Evolutionary conservation across 2,113 vertebrate species (phyloP), one percentile per base, ranked within the genome.

Genomic region (Pelecanoides urinatrix): DNA sequence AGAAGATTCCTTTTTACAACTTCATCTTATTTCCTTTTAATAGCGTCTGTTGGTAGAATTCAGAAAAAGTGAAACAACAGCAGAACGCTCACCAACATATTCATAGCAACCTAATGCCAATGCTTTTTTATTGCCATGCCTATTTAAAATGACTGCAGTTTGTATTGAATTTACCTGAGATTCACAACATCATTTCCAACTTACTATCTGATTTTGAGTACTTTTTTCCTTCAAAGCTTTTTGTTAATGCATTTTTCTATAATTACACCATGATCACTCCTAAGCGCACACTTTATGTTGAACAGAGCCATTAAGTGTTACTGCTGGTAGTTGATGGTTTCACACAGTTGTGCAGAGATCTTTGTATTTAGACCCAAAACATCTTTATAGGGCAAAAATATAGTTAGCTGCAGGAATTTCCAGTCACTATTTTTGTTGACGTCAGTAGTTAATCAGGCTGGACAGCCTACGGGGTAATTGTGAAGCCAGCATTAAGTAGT

Each of bases 171-270:
- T 96, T 96, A 96, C 97, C 92, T 95, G 86, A 94, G 90, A 95
- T 95, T 88, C 88, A 96, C 72, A 87, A 59, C 68, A 71, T 86
- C 80, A 86, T 94, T 97, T 97, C 76, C 42, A 67, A 81, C 70
- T 79, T 90, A 36, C 78, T 96, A 53, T 93, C 92, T 96, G 94
- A 97, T 96, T 97, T 94, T 81, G 85, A 94, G 66, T 88, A 79
- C 44, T 86, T 95, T 58, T 62, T 47, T 75, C 40, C 45, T 86
- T 86, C 94, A 95, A 95, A 97, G 96, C 96, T 96, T 97, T 88
- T 97, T 95, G 22, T 97, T 95, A 97, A 97, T 95, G 89, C 56
- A 68, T 92, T 97, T 94, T 88, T 93, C 95, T 98, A 52, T 88
- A 98, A 97, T 97, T 97, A 87, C 52, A 47, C 47, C 70, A 62